Conservation (phyloP, 2,113 vertebrate genomes). For the Pelvicachromis taeniatus region DNA sequence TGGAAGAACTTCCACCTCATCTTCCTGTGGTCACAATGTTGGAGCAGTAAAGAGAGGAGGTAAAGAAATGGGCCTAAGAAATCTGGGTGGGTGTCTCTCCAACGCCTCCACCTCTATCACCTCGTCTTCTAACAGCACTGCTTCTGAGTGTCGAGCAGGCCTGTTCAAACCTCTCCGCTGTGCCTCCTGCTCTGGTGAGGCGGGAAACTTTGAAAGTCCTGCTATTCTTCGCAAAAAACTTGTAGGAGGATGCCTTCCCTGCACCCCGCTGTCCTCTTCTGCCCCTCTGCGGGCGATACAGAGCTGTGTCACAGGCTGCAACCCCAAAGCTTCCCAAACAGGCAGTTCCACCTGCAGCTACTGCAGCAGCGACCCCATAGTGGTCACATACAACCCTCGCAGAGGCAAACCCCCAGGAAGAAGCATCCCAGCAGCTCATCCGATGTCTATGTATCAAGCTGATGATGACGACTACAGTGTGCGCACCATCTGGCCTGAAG, state of each 20-base stretch:
- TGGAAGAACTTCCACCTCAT: slow-evolving; percentile 67
- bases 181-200: slow-evolving; percentile 69
- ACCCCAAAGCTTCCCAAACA: slow-evolving; percentile 75
- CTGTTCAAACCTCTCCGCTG: slow-evolving; percentile 73
- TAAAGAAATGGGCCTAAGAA: slow-evolving; percentile 69
- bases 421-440: slow-evolving; percentile 41
- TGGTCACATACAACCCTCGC: slow-evolving; percentile 79
- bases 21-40: slow-evolving; percentile 59
- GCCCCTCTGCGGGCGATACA: slow-evolving; percentile 73
- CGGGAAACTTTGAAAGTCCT: slow-evolving; percentile 71
- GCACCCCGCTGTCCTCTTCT: slow-evolving; percentile 71
- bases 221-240: slow-evolving; percentile 72
- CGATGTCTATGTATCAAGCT: slow-evolving; percentile 43
- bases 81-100: slow-evolving; percentile 76
- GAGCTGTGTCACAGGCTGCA: slow-evolving; percentile 76
- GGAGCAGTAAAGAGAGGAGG: slow-evolving; percentile 47
- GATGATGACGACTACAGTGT: slow-evolving; percentile 80
- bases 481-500: slow-evolving; percentile 81
- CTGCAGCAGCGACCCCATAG: slow-evolving; percentile 85
- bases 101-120: slow-evolving; percentile 76
- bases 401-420: slow-evolving; percentile 63
- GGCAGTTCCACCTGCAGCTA: slow-evolving; percentile 83
- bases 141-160: slow-evolving; percentile 68
- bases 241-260: slow-evolving; percentile 78
- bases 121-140: slow-evolving; percentile 76